Conservation (phyloP, 2,797 vertebrate species). For the Rousettus madagascariensis region DNA sequence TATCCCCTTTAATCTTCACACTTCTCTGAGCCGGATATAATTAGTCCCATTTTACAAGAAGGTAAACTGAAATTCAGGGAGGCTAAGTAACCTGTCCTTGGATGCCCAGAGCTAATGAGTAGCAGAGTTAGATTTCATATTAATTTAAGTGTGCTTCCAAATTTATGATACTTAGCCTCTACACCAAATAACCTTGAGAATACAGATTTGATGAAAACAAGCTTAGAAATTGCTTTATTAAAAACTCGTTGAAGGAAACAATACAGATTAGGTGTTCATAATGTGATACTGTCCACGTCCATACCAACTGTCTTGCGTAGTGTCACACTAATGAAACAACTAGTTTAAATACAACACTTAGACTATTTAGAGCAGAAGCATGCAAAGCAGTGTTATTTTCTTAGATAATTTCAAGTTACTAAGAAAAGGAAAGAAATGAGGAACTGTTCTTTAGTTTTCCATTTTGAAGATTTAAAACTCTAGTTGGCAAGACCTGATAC, state of each 20-base stretch:
- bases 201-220: background rate
- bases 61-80: background rate
- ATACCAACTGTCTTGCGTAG: background rate
- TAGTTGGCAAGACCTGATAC: constrained; percentile 58
- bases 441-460: constrained; percentile 65
- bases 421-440: constrained; percentile 58
- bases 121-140: background rate
- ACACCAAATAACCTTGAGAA: background rate
- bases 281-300: no score
- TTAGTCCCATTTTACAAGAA: background rate
- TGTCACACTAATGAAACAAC: background rate
- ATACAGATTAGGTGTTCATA: background rate
- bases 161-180: background rate
- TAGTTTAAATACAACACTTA: constrained; percentile 47
- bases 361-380: constrained; percentile 58
- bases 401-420: constrained; percentile 54
- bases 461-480: constrained; percentile 61
- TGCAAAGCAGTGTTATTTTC: constrained; percentile 59
- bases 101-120: background rate
- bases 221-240: background rate
- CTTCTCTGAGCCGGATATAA: background rate
- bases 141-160: background rate
- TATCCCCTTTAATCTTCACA: background rate
- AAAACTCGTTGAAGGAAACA: constrained; percentile 44
- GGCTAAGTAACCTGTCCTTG: background rate